phyloP scores from a whole-genome alignment of 2,888 invertebrate genomes.

The Trichogramma dendrolimi region DNA sequence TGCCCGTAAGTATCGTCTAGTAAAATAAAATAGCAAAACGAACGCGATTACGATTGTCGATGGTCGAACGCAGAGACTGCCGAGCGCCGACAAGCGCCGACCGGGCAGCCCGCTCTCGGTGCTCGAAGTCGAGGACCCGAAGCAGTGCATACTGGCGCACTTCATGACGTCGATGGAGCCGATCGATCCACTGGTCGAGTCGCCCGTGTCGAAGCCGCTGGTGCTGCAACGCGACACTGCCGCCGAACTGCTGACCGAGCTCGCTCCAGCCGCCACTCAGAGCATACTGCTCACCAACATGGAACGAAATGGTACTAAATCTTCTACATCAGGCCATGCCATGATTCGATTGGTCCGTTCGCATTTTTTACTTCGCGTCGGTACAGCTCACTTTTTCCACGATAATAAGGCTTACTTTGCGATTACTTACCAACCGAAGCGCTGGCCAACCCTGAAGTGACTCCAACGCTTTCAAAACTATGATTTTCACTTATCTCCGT shows the following conservation, averaged over 20 bases:
- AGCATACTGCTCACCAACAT: conserved; percentile 85
- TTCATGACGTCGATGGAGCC: conserved; percentile 85
- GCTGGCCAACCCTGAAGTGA: no score
- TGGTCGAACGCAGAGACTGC: conserved; percentile 55
- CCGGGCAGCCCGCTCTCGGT: conserved; percentile 64
- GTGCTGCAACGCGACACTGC: conserved; percentile 75
- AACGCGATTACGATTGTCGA: not conserved
- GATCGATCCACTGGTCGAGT: conserved; percentile 79
- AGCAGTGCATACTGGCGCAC: conserved; percentile 81
- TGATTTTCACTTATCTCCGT: no score
- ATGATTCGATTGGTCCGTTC: not conserved
- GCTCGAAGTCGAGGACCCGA: conserved; percentile 82
- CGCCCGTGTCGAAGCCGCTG: conserved; percentile 75
- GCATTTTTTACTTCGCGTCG: not conserved
- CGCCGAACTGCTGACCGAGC: conserved; percentile 71
- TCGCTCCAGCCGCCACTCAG: conserved; percentile 59
- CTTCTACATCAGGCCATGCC: not conserved
- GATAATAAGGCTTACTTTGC: no score
- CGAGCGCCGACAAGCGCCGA: conserved; percentile 58
- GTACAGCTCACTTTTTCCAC: no score
- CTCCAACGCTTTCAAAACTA: no score
- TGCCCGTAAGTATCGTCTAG: conserved; percentile 61
- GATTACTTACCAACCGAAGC: no score
- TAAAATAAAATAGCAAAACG: not conserved
- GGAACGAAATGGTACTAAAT: conserved; percentile 68